phyloP scores from a whole-genome alignment of 2,888 invertebrate genomes.

The Zygogramma bicolorata region DNA sequence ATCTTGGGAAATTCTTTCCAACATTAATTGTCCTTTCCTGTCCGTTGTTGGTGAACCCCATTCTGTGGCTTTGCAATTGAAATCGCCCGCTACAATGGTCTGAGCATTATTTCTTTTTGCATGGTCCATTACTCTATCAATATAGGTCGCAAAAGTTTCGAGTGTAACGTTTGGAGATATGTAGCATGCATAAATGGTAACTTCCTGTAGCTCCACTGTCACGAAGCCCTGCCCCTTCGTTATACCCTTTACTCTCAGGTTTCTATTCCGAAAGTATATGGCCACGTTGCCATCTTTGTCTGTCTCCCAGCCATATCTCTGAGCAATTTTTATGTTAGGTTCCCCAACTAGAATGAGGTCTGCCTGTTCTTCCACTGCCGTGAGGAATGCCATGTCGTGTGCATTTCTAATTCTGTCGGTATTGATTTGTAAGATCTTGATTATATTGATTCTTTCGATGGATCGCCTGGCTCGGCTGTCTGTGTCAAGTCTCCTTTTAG shows the following conservation, averaged over 20 bases:
- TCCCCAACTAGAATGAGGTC: conserved; percentile 29
- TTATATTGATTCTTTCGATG: not conserved
- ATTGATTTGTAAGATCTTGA: not conserved
- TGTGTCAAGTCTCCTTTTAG: not conserved
- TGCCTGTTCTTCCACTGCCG: not conserved
- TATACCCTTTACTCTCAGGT: not conserved
- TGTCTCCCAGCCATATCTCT: not conserved
- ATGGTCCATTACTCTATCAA: not conserved
- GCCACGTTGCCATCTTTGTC: conserved; percentile 13
- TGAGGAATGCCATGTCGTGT: conserved; percentile 25
- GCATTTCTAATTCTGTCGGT: not conserved
- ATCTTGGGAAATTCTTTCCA: not conserved
- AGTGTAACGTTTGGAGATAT: conserved; percentile 5
- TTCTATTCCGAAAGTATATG: conserved; percentile 4
- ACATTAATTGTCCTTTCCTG: not conserved
- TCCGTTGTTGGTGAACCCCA: not conserved
- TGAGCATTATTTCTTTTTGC: not conserved
- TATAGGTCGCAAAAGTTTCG: not conserved
- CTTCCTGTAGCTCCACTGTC: not conserved
- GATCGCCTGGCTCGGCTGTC: not conserved
- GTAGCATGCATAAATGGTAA: not conserved
- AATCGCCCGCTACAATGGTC: not conserved
- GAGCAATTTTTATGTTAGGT: conserved; percentile 9
- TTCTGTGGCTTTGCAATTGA: not conserved
- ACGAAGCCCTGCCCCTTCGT: not conserved